A percentile compares a stretch with the other conserved stretches of the same genome.
Conservation (phyloP, 2,888 invertebrate genomes). For the Tetranychus piercei region DNA sequence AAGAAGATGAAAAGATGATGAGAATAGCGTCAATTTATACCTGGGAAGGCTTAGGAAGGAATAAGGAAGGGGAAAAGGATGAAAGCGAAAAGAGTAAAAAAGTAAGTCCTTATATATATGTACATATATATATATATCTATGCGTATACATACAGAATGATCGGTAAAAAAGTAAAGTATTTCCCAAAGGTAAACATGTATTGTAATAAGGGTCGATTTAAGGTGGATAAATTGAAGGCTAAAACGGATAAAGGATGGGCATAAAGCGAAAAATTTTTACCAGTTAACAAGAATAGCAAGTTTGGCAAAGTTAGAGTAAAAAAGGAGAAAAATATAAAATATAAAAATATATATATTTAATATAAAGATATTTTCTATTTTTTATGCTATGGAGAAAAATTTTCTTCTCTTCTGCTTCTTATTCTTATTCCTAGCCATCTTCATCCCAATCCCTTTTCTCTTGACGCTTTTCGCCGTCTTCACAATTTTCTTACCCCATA, state of each 20-base stretch:
- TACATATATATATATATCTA: no score
- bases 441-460: not conserved
- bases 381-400: not conserved
- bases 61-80: not conserved
- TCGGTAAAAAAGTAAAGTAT: not conserved
- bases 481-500: not conserved
- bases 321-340: not conserved
- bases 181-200: not conserved
- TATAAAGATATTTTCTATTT: no score
- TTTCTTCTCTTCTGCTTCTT: not conserved
- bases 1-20: not conserved
- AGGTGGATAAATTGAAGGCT: conserved; percentile 1
- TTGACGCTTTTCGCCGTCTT: not conserved
- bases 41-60: not conserved
- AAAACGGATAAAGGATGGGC: conserved; percentile 1
- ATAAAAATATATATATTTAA: no score
- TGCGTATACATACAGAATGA: not conserved
- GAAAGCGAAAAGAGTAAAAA: not conserved
- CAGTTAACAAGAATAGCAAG: not conserved
- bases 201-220: not conserved
- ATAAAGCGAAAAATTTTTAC: not conserved
- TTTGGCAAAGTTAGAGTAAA: not conserved
- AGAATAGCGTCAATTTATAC: not conserved
- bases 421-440: not conserved
- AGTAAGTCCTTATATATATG: not conserved